Evolutionary conservation across 2,113 vertebrate species (phyloP).

Genomic region (Dasyurus viverrinus): DNA sequence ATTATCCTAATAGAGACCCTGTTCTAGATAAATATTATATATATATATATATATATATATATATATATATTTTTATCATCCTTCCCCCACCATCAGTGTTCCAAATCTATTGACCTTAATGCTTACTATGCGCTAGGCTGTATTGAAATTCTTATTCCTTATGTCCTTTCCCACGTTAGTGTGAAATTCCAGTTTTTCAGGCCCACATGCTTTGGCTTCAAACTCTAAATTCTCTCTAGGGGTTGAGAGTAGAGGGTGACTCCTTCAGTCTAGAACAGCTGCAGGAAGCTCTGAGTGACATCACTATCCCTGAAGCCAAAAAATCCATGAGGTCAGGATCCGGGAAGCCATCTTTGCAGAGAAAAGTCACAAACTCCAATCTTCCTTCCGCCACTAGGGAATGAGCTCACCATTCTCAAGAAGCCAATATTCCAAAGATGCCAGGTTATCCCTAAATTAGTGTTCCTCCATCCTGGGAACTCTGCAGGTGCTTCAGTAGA

Average conservation of each 20-base stretch:
- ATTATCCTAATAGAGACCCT: not conserved
- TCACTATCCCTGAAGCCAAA: conserved; percentile 68
- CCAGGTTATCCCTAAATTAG: conserved; percentile 50
- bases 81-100: not conserved
- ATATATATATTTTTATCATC: not conserved
- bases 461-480: not conserved
- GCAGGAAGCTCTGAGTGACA: conserved; percentile 69
- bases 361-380: conserved; percentile 47
- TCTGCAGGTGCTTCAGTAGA: conserved; percentile 58
- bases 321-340: conserved; percentile 64
- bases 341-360: conserved; percentile 56
- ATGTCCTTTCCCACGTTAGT: not conserved
- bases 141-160: not conserved
- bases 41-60: not conserved
- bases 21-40: not conserved
- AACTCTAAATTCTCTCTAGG: conserved; percentile 30
- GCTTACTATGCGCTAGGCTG: not conserved
- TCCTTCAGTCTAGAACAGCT: conserved; percentile 60
- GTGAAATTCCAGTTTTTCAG: not conserved
- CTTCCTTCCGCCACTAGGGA: conserved; percentile 43
- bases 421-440: not conserved
- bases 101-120: not conserved
- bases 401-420: conserved; percentile 52
- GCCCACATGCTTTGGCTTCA: conserved; percentile 58
- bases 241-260: not conserved